These are phyloP conservation scores for Rhagonycha fulva DNA, from an alignment of 2,888 invertebrate species.

Conservation along the genomic window DNA sequence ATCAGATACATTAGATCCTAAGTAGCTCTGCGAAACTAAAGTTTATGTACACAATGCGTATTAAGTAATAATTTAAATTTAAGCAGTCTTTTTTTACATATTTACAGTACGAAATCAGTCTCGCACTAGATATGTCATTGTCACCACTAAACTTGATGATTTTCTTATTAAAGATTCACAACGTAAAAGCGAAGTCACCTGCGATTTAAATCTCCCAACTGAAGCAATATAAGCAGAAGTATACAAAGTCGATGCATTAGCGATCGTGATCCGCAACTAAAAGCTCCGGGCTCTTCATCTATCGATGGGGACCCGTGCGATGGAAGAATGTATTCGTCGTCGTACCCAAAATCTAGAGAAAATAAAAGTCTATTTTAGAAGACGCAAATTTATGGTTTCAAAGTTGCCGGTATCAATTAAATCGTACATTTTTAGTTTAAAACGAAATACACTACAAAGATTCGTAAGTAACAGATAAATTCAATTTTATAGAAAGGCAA, in stretches of 20 bases:
- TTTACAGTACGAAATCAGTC: constrained; percentile 45
- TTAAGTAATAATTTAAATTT: constrained; percentile 25
- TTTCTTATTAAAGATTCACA: constrained; percentile 23
- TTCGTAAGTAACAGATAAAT: constrained; percentile 1
- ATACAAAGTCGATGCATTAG: constrained; percentile 24
- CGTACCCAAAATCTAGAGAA: constrained; percentile 53
- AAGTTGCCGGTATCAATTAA: neutral
- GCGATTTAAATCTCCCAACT: constrained; percentile 23
- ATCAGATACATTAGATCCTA: constrained; percentile 25
- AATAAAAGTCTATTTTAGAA: constrained; percentile 22
- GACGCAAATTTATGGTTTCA: neutral
- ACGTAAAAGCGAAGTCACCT: constrained; percentile 27
- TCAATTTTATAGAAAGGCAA: constrained; percentile 1
- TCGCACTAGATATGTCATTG: constrained; percentile 43
- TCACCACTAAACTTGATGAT: constrained; percentile 30
- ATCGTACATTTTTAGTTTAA: neutral
- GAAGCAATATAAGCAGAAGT: constrained; percentile 13
- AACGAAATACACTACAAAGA: neutral
- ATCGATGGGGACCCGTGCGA: constrained; percentile 54
- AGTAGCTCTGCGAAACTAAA: constrained; percentile 25
- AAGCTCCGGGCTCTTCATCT: constrained; percentile 50
- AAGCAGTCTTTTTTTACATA: constrained; percentile 40
- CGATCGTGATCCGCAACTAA: constrained; percentile 21
- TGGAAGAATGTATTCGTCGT: constrained; percentile 53
- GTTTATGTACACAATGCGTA: constrained; percentile 23